Conservation (phyloP, 1,140 invertebrate species). For the Dolichoris vasculosae region DNA sequence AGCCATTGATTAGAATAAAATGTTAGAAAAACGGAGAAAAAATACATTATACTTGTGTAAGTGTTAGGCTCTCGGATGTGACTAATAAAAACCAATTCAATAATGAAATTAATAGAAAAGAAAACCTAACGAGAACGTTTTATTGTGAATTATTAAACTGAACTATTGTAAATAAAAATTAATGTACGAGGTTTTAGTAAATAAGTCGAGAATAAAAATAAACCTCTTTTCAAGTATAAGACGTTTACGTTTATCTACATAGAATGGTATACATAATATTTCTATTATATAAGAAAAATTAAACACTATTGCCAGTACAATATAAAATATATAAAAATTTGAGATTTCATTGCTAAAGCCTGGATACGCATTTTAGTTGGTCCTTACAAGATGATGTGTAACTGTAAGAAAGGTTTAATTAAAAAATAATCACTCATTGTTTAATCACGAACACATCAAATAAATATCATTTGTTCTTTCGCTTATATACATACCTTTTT, state of each 20-base stretch:
- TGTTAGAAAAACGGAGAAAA: constrained; percentile 11
- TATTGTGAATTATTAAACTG: constrained; percentile 36
- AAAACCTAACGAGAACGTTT: constrained; percentile 22
- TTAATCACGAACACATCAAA: constrained; percentile 67
- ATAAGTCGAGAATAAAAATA: constrained; percentile 17
- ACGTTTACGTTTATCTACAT: background rate
- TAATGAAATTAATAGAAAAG: background rate
- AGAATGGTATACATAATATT: constrained; percentile 14
- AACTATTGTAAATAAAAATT: constrained; percentile 50
- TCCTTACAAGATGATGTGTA: background rate
- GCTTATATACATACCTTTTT: constrained; percentile 4
- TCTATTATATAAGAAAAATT: constrained; percentile 25
- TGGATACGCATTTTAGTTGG: background rate
- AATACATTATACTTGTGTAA: constrained; percentile 18
- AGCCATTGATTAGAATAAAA: background rate
- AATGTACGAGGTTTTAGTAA: constrained; percentile 47
- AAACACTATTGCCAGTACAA: constrained; percentile 36
- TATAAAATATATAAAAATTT: constrained; percentile 25
- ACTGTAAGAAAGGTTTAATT: constrained; percentile 49
- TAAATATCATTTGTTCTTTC: constrained; percentile 72
- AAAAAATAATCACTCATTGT: constrained; percentile 64
- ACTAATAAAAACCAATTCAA: background rate
- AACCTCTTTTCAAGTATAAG: constrained; percentile 29
- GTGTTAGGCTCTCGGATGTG: constrained; percentile 9
- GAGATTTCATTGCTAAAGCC: background rate